phyloP scores from a whole-genome alignment of 1,140 invertebrate species.

The Trichonephila inaurata region DNA sequence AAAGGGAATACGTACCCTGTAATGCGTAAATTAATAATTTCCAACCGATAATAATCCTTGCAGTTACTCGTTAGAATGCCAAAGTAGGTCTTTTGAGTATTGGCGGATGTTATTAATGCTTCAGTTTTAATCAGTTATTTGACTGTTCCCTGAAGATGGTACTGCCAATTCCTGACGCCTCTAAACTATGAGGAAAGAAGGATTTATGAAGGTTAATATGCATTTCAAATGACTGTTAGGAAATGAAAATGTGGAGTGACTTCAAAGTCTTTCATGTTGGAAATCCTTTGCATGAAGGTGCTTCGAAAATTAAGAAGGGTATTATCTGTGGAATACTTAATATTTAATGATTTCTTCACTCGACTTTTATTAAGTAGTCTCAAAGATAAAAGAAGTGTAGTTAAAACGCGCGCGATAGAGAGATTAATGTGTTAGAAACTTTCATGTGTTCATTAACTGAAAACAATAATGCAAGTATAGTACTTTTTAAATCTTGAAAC shows the following conservation, averaged over 20 bases:
- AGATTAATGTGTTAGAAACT: too few relatives aligned
- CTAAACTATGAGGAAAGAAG: not conserved
- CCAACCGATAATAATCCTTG: not conserved
- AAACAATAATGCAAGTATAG: too few relatives aligned
- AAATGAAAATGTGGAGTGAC: not conserved
- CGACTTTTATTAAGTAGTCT: not conserved
- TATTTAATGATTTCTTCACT: not conserved
- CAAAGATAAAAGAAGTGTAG: not conserved
- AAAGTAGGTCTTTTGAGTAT: constrained; percentile 14
- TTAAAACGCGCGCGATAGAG: not conserved
- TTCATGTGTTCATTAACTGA: too few relatives aligned
- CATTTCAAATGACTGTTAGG: not conserved
- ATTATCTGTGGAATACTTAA: not conserved
- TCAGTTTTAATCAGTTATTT: not conserved
- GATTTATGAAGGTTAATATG: not conserved
- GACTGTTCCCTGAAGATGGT: not conserved
- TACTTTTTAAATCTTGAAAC: too few relatives aligned
- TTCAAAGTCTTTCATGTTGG: not conserved
- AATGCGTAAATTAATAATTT: constrained; percentile 15
- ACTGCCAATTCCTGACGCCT: not conserved
- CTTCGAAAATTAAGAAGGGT: not conserved
- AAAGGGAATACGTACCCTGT: not conserved
- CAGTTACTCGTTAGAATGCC: not conserved
- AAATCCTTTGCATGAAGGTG: not conserved
- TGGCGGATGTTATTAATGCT: constrained; percentile 3